Evolutionary conservation across 2,888 invertebrate species (phyloP), one percentile per base, ranked within the genome.

Genomic region (Napeogenes inachia): DNA sequence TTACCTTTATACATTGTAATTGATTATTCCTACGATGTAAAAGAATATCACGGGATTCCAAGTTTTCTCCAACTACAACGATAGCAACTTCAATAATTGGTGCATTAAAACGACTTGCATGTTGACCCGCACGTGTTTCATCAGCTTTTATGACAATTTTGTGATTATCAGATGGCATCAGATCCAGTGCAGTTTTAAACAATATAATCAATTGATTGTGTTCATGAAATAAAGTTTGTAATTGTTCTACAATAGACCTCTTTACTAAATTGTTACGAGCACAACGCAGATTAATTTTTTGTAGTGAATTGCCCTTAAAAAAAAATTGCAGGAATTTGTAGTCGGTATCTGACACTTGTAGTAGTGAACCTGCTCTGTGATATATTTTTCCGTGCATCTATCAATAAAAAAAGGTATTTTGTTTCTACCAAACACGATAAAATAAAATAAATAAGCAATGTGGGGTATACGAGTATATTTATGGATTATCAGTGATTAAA

Each of bases 121-220:
- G 75, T 71, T 71, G 62, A 21, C 71, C 75, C 6, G 67, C 70
- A 69, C 76, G 74, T 30, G 69, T 62, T 57, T 72, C 73, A 69
- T 77, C 74, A n/a, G 75, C 75, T 71, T 69, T 70, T 59, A 75
- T 75, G 0, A 74, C 69, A 72, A 76, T 69, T 68, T 74, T 76
- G 66, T 74, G 71, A 64, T 66, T 68, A 70, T 75, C 73, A 0
- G 67, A 71, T 72, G 72, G 73, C 73, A 75, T 73, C 30, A 42
- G 66, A 54, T 76, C 75, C 32, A 75, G 12, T 4, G 75, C 73
- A 46, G 60, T 71, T 59, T 53, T 73, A 33, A 73, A 73, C 12
- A 73, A 66, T 65, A 4, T 13, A 67, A 73, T 32, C 50, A 72
- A 75, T 64, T 71, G 57, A 61, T 66, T 67, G 45, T 62, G 61